Conservation (phyloP, 2,113 vertebrate genomes). For the Lepus timidus region DNA sequence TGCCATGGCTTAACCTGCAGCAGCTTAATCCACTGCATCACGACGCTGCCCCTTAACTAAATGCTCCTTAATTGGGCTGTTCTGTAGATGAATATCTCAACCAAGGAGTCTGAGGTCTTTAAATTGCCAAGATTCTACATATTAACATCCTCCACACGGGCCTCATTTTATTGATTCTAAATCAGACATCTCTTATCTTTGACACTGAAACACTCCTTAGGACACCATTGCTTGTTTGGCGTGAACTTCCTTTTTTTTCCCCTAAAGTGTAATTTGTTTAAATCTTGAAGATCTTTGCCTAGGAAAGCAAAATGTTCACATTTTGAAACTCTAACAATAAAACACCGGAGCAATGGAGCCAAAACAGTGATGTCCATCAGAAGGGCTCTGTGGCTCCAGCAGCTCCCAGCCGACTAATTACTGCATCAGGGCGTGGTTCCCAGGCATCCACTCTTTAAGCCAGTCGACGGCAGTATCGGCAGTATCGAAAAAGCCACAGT, state of each 20-base stretch:
- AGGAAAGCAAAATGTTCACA: conserved; percentile 76
- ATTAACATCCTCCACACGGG: neutral
- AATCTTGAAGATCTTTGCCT: conserved; percentile 74
- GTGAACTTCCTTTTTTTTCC: conserved; percentile 50
- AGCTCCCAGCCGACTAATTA: conserved; percentile 59
- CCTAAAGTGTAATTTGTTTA: conserved; percentile 72
- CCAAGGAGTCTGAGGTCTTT: neutral
- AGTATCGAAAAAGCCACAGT: conserved; percentile 54
- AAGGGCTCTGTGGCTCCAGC: conserved; percentile 58
- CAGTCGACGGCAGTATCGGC: conserved; percentile 6
- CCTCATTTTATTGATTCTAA: conserved; percentile 45
- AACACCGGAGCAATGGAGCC: conserved; percentile 60
- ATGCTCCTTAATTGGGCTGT: neutral
- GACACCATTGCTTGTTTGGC: conserved; percentile 56
- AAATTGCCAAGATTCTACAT: neutral
- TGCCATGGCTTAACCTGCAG: too few species aligned
- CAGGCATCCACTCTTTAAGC: conserved; percentile 62
- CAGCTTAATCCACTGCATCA: too few species aligned
- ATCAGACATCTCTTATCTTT: conserved; percentile 55
- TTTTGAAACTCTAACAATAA: conserved; percentile 79
- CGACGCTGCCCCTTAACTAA: neutral
- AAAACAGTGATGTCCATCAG: conserved; percentile 77
- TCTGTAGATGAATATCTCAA: neutral
- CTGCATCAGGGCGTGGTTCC: conserved; percentile 42
- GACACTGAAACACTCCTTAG: conserved; percentile 5